These are phyloP conservation scores for Riparia riparia DNA, from an alignment of 2,113 vertebrate species.

Conservation along the genomic window DNA sequence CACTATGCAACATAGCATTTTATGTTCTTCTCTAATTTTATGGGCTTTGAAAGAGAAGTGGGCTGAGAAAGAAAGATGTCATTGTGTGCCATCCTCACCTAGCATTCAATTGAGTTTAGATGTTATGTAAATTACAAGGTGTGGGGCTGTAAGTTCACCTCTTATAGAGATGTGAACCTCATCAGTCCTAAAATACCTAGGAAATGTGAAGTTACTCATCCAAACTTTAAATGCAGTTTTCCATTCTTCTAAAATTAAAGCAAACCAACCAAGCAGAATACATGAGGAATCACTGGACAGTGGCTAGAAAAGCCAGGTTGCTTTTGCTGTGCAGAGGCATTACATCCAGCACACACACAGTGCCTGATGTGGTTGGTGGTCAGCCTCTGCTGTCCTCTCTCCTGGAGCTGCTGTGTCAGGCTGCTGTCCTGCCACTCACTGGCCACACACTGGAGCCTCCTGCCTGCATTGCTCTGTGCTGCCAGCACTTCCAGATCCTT, in stretches of 20 bases:
- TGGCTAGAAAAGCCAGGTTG: background rate
- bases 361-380: background rate
- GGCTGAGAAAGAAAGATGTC: background rate
- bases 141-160: background rate
- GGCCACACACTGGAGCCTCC: background rate
- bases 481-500: background rate
- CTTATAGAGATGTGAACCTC: background rate
- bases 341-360: accelerated
- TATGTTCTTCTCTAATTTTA: background rate
- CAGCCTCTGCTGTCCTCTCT: background rate
- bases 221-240: background rate
- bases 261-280: background rate
- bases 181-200: background rate
- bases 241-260: background rate
- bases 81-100: background rate
- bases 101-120: background rate
- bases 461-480: background rate
- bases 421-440: background rate
- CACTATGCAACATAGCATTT: background rate
- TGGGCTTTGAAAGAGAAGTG: background rate
- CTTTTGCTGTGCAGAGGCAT: background rate
- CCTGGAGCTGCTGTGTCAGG: background rate
- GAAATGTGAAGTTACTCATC: background rate
- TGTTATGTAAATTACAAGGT: background rate
- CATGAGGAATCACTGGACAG: background rate